Base-by-base conservation (phyloP, 2,888 invertebrate genomes). In the Cephus spinipes region DNA sequence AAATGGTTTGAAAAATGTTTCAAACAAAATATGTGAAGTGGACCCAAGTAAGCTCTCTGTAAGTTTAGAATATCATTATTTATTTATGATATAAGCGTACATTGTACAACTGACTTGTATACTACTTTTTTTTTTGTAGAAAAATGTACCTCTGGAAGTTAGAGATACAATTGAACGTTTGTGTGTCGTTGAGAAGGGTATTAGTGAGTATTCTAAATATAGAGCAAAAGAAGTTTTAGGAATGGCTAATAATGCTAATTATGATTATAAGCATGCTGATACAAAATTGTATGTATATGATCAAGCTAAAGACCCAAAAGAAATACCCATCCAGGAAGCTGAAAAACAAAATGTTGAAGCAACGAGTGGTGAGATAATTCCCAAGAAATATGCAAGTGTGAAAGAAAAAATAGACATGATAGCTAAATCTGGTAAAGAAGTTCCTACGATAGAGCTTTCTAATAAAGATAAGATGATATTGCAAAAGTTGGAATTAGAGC, bases 131-230 rank as follows among this genome's bases (percentile, higher is more conserved):
- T 89, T 92, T 77, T 32, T 32, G 3, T 76, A 93, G 83, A 90
- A 90, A 81, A 89, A 91, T 80, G 69, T 94, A 23, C 87, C 89
- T 76, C 88, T 92, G 74, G 92, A 94, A 33, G 82, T 95, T 1
- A 92, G 91, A 81, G 95, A 95, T 86, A 91, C 93, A 6, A 85
- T 94, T 3, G 95, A 95, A 85, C 93, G 96, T 85, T 92, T 95
- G 9, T 92, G 93, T 83, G 95, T 96, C 73, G 95, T 97, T 32
- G 93, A 94, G 71, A 94, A 95, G 85, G 97, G 97, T 36, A 89
- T 97, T 73, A 93, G 93, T 82, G 94, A 95, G 82, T 95, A 95
- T 85, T 86, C 93, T 32, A 90, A 90, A 81, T 88, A 92, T 80
- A 85, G 85, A 79, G 76, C 86, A 55, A 86, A 77, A 40, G 85